Base-by-base conservation (phyloP, 2,797 vertebrate genomes). In the Tragelaphus oryx region DNA sequence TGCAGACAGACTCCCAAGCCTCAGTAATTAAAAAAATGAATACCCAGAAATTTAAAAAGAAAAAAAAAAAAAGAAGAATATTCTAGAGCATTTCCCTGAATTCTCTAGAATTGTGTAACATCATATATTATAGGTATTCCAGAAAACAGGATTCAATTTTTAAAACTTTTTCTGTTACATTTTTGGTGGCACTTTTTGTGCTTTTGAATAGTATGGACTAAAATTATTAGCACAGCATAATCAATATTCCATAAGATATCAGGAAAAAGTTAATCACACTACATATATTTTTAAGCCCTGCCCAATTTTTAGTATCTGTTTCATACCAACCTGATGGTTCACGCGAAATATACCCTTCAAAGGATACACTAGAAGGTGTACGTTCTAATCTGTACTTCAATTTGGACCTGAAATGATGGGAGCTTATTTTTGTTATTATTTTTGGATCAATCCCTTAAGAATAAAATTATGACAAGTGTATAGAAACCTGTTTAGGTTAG, bases 21-120 rank as follows among this genome's bases (percentile, higher is more conserved):
- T 50, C 52, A 50, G 13, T 62, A 89, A 85, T 54, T 84, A 68
- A 83, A 94, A 94, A 97, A 97, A 91, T 87, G 22, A 95, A 52
- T 68, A 71, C 9, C 18, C 22, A 80, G 80, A 52, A 1, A 46
- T 28, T 24, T 86, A 54, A 78, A 89, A 92, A 62, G 20, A 89
- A 79, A 90, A 79, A 85, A 55, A 11, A 5, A 95, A 6, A 6
- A 95, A 50, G 44, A 75, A 17, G 28, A 68, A 28, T 80, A 87
- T 89, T 28, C 41, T 78, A 57, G 74, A 26, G 8, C 71, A 13
- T 71, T 44, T 37, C 0, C 0, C 4, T 75, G 60, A 44, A 59
- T 82, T 92, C 48, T 91, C 59, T 62, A 89, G 76, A 83, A 90
- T 84, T 30, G 22, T 37, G 24, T 54, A 68, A 59, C 2, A 2